Conservation (phyloP, 2,113 vertebrate genomes). For the Scortum barcoo region DNA sequence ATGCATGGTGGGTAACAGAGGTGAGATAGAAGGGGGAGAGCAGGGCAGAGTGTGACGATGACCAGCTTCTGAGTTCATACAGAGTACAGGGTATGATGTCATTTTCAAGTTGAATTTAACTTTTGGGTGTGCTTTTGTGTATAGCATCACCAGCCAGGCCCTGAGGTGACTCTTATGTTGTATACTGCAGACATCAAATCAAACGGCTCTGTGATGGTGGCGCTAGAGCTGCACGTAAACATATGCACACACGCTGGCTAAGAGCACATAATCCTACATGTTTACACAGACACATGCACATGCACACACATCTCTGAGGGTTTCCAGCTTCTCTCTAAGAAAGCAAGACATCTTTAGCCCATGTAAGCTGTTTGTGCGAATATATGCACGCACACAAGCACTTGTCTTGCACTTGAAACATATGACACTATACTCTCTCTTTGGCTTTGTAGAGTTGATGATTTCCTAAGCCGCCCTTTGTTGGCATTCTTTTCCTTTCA, state of each 20-base stretch:
- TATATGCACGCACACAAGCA: neutral
- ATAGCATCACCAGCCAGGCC: slow-evolving; percentile 25
- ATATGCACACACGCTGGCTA: slow-evolving; percentile 45
- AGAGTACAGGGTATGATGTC: neutral
- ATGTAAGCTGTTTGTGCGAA: slow-evolving; percentile 24
- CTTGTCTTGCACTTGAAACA: slow-evolving; percentile 17
- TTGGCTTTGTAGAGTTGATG: slow-evolving; percentile 1
- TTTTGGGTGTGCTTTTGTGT: slow-evolving; percentile 8
- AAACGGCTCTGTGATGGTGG: slow-evolving; percentile 51
- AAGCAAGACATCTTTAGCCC: slow-evolving; percentile 24
- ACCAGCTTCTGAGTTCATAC: slow-evolving; percentile 23
- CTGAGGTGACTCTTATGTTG: slow-evolving; percentile 32
- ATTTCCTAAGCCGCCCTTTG: slow-evolving; percentile 5
- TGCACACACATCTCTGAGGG: slow-evolving; percentile 14
- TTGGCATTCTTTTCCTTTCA: neutral
- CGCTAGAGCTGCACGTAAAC: slow-evolving; percentile 59
- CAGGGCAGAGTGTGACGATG: slow-evolving; percentile 11
- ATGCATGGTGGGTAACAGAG: neutral
- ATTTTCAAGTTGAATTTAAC: slow-evolving; percentile 39
- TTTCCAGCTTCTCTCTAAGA: slow-evolving; percentile 39
- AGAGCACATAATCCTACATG: neutral
- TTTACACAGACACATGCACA: neutral
- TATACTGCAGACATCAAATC: slow-evolving; percentile 23
- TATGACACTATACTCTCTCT: neutral
- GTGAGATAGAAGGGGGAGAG: slow-evolving; percentile 1